phyloP scores from a whole-genome alignment of 2,113 vertebrate genomes.

The Dromaius novaehollandiae region DNA sequence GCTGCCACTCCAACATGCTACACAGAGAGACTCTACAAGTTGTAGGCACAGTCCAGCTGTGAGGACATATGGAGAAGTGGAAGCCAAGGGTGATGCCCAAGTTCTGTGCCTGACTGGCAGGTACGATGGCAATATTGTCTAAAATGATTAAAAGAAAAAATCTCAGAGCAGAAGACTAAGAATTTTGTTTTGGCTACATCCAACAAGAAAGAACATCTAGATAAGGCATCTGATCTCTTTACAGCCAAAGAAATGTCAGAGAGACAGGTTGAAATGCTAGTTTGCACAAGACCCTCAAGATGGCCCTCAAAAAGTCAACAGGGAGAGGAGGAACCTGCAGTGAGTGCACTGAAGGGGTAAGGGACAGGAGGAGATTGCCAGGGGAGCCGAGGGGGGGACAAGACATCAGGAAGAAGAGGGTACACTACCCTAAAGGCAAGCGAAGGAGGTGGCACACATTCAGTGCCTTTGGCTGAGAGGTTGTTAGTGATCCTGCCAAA shows the following conservation, averaged over 20 bases:
- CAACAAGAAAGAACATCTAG: background rate
- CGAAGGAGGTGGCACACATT: background rate
- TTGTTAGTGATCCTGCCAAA: background rate
- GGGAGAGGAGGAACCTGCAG: background rate
- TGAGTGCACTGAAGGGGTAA: too few species aligned
- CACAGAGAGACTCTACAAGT: accelerated
- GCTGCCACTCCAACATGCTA: accelerated
- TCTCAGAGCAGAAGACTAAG: background rate
- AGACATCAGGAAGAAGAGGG: background rate
- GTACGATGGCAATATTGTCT: background rate
- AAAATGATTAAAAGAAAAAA: background rate
- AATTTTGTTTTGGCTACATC: background rate
- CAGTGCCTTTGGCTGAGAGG: background rate
- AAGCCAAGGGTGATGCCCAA: background rate
- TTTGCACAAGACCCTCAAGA: background rate
- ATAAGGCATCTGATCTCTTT: background rate
- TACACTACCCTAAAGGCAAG: background rate
- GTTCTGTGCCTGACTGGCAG: background rate
- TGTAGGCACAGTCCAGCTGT: background rate
- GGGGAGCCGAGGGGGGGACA: too few species aligned
- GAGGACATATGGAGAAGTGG: background rate
- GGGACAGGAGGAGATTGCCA: too few species aligned
- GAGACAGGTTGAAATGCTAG: background rate
- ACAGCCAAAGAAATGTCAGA: background rate
- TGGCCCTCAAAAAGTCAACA: background rate